phyloP scores from a whole-genome alignment of 2,113 vertebrate genomes.

The Solea senegalensis region DNA sequence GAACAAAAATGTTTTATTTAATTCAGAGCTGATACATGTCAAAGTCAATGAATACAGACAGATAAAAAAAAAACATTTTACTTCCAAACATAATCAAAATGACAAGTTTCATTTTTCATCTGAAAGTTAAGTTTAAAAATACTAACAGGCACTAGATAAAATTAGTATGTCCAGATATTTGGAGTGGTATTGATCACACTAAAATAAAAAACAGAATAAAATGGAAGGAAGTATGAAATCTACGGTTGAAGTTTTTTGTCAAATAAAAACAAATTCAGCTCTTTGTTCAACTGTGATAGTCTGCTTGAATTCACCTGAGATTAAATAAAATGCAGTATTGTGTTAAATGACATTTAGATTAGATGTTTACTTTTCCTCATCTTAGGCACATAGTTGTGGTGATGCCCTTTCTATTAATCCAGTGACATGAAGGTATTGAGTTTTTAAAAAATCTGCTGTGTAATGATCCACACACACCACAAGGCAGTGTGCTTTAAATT shows the following conservation, averaged over 20 bases:
- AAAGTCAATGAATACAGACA: conserved; percentile 20
- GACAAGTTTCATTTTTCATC: neutral
- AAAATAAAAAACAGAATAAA: neutral
- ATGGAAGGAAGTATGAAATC: conserved; percentile 1
- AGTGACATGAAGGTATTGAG: neutral
- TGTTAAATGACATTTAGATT: neutral
- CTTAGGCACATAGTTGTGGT: neutral
- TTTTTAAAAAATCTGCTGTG: neutral
- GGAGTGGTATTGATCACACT: conserved; percentile 7
- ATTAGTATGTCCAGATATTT: conserved; percentile 14
- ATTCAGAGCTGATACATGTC: conserved; percentile 11
- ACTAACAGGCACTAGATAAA: conserved; percentile 27
- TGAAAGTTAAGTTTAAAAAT: conserved; percentile 24
- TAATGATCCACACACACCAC: neutral
- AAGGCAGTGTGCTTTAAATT: conserved; percentile 2
- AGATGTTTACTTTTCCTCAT: neutral
- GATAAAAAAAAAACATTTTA: conserved; percentile 9
- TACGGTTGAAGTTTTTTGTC: neutral
- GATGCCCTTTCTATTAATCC: conserved; percentile 1
- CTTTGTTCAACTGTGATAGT: neutral
- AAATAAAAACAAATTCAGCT: conserved; percentile 15
- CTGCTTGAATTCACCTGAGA: neutral
- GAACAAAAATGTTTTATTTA: conserved; percentile 36
- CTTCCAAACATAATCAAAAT: neutral
- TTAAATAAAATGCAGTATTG: conserved; percentile 2